Evolutionary conservation across 2,797 vertebrate genomes (phyloP).

Genomic region (Xerus rutilus): DNA sequence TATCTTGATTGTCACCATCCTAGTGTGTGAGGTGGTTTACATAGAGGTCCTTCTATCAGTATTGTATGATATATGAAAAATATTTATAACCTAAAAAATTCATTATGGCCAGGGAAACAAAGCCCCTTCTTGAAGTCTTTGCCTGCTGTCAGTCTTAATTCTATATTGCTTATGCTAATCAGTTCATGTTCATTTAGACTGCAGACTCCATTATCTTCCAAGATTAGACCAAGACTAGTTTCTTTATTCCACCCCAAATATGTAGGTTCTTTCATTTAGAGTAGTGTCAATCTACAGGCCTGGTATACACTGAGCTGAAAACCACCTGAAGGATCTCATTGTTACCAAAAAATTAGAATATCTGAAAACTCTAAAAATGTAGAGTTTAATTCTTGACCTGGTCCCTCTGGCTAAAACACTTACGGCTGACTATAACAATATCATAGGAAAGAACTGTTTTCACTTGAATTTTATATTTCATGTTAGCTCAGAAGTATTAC

Average conservation of each 20-base stretch:
- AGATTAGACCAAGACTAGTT: too few species aligned
- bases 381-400: too few species aligned
- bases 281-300: not conserved
- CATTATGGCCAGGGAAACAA: not conserved
- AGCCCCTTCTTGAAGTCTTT: not conserved
- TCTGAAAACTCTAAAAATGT: not conserved
- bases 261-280: not conserved
- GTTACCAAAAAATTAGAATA: not conserved
- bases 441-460: not conserved
- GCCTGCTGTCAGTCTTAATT: not conserved
- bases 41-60: too few species aligned
- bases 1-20: too few species aligned
- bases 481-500: not conserved
- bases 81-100: not conserved
- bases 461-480: not conserved
- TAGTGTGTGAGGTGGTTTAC: too few species aligned
- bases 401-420: not conserved
- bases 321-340: not conserved
- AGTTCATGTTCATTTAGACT: not conserved
- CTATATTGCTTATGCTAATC: not conserved
- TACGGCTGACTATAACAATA: not conserved
- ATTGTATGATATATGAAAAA: not conserved
- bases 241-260: not conserved
- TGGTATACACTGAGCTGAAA: not conserved
- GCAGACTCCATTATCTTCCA: not conserved